A percentile compares a stretch with the other conserved stretches of the same genome.
Evolutionary conservation across 2,888 invertebrate genomes (phyloP).

Genomic region (Erebia epiphron): DNA sequence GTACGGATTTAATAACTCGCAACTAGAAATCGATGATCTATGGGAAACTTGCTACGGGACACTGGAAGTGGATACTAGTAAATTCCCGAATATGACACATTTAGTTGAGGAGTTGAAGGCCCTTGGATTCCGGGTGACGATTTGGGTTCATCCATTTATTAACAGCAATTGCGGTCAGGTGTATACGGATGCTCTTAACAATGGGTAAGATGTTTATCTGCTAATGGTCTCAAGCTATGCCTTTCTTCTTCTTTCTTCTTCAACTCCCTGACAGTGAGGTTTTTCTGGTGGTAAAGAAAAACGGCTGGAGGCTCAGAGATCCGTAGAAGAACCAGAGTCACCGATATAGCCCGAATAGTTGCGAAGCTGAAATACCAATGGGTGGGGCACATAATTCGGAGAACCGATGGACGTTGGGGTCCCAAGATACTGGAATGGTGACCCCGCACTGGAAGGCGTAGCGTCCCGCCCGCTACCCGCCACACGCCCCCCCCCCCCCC

Average conservation of each 20-base stretch:
- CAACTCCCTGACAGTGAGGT: neutral
- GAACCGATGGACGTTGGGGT: too few relatives aligned
- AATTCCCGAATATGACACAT: constrained; percentile 87
- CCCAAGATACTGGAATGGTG: too few relatives aligned
- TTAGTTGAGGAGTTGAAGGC: constrained; percentile 84
- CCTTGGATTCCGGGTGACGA: constrained; percentile 87
- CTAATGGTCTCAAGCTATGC: neutral
- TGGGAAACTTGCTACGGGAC: constrained; percentile 95
- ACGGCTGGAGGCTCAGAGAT: too few relatives aligned
- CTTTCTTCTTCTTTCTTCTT: neutral
- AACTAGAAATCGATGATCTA: constrained; percentile 93
- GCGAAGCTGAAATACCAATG: too few relatives aligned
- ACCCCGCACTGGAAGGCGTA: too few relatives aligned
- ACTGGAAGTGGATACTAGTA: constrained; percentile 85
- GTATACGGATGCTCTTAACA: constrained; percentile 80
- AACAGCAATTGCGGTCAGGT: constrained; percentile 86
- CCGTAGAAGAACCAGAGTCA: too few relatives aligned
- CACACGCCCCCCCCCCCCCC: too few relatives aligned
- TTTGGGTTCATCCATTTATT: constrained; percentile 95
- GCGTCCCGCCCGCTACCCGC: too few relatives aligned
- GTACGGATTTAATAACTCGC: constrained; percentile 86
- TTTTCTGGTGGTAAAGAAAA: too few relatives aligned
- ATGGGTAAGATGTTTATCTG: constrained; percentile 66
- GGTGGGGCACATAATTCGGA: too few relatives aligned
- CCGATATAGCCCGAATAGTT: too few relatives aligned